Conservation (phyloP, 2,797 vertebrate genomes). For the Urophycis tenuis region DNA sequence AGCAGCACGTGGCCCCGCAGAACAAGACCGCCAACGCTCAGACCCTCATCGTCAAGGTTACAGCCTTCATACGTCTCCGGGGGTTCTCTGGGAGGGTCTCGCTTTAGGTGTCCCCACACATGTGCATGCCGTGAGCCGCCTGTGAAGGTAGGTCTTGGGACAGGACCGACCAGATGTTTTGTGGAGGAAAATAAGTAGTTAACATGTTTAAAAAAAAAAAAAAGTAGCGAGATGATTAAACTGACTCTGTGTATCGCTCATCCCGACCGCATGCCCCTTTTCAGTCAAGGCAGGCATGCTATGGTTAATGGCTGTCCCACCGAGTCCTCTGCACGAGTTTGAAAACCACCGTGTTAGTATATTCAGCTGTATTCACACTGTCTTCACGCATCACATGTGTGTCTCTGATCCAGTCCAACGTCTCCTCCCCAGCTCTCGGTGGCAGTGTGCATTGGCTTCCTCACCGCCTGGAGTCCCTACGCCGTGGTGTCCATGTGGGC, state of each 20-base stretch:
- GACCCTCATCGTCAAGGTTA: constrained; percentile 68
- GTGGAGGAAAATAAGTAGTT: no score
- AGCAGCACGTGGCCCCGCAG: constrained; percentile 71
- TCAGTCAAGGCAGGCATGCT: neutral
- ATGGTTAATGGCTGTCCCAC: neutral
- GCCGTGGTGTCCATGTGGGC: constrained; percentile 77
- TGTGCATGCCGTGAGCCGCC: neutral
- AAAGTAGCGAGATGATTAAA: neutral
- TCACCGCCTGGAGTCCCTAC: constrained; percentile 81
- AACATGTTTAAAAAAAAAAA: neutral
- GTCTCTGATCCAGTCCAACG: neutral
- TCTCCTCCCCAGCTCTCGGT: constrained; percentile 66
- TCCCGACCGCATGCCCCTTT: neutral
- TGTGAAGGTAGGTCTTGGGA: neutral
- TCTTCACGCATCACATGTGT: neutral
- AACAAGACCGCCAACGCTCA: constrained; percentile 69
- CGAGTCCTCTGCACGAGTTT: neutral
- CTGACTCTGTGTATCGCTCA: neutral
- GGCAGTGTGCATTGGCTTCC: constrained; percentile 78
- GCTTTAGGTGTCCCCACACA: neutral
- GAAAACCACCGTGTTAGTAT: neutral
- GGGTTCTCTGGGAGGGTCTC: neutral
- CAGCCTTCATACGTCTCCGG: neutral
- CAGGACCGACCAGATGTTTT: no score
- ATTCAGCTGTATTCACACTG: neutral